Evolutionary conservation across 2,888 invertebrate species (phyloP), one percentile per base, ranked within the genome.

Genomic region (Drosophila nigricruria): DNA sequence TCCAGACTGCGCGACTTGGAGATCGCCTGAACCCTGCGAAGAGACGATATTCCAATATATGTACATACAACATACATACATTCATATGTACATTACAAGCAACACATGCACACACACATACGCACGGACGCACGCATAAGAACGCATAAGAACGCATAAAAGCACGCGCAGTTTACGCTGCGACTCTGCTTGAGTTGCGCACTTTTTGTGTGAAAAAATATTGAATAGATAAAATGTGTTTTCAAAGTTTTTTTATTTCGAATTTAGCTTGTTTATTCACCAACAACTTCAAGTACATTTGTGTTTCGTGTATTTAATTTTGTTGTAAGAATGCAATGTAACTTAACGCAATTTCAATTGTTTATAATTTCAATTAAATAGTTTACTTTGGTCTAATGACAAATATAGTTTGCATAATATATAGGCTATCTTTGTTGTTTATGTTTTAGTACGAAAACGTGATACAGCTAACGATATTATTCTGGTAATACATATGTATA

Each of bases 241-340:
- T 52, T 20, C 18, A 40, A 30, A 14, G 5, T 20, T 20, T 1
- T 2, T 25, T 53, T 53, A 4, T n/a, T 25, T 78, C 52, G 60
- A 74, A 69, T 75, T 65, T 86, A 88, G 89, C 83, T 88, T 88
- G 71, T 88, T 85, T 85, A 85, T 85, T 85, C 85, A 85, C 89
- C 85, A 85, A 85, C 85, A 85, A 85, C 85, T 85, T 85, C 81
- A 88, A 83, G 86, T 88, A 88, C 89, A 85, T 88, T 82, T 78
- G 70, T 80, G 57, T 76, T 66, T 65, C 43, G 62, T 74, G 72
- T 77, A 57, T 74, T 42, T 70, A 70, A 49, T 73, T 67, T 65
- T 49, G 34, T 34, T 65, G 66, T 79, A 53, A 56, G 66, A 73
- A 53, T 74, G 53, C 40, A 61, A 47, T 63, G 73, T 66, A 81